A percentile compares a stretch with the other conserved stretches of the same genome.
phyloP scores from a whole-genome alignment of 1,140 invertebrate genomes.

The Popillia japonica region DNA sequence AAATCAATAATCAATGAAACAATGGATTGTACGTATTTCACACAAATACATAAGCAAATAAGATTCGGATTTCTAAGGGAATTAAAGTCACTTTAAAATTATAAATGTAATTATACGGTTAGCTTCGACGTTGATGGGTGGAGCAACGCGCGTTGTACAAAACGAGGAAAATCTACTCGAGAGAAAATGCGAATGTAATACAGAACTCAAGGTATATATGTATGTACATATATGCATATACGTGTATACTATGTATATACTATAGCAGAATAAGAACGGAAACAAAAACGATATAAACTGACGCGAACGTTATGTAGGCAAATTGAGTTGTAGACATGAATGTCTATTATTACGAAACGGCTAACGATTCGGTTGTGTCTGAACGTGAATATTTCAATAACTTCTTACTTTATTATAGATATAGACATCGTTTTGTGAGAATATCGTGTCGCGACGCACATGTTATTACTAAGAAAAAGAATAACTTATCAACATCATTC shows the following conservation, averaged over 20 bases:
- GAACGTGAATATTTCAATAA: slow-evolving; percentile 39
- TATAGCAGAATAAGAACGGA: background rate
- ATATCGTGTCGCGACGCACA: slow-evolving; percentile 45
- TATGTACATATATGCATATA: slow-evolving; percentile 14
- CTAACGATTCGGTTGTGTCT: slow-evolving; percentile 37
- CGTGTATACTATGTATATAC: background rate
- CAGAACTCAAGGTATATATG: background rate
- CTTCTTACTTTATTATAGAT: slow-evolving; percentile 31
- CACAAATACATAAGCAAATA: slow-evolving; percentile 24
- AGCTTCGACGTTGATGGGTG: background rate
- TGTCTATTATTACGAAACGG: slow-evolving; percentile 44
- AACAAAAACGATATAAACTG: slow-evolving; percentile 35
- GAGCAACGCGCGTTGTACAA: background rate
- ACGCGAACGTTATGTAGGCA: slow-evolving; percentile 24
- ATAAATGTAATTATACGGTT: slow-evolving; percentile 39
- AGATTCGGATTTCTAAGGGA: slow-evolving; percentile 29
- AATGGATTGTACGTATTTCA: background rate
- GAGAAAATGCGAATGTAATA: slow-evolving; percentile 12
- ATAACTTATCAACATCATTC: slow-evolving; percentile 41
- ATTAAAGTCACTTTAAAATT: slow-evolving; percentile 26
- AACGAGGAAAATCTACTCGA: background rate
- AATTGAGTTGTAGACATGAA: slow-evolving; percentile 45
- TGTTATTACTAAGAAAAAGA: slow-evolving; percentile 45
- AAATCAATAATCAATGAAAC: slow-evolving; percentile 33
- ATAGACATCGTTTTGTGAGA: slow-evolving; percentile 41